These are phyloP conservation scores for Hylomyscus alleni DNA, from an alignment of 2,797 vertebrate genomes.

Conservation along the genomic window DNA sequence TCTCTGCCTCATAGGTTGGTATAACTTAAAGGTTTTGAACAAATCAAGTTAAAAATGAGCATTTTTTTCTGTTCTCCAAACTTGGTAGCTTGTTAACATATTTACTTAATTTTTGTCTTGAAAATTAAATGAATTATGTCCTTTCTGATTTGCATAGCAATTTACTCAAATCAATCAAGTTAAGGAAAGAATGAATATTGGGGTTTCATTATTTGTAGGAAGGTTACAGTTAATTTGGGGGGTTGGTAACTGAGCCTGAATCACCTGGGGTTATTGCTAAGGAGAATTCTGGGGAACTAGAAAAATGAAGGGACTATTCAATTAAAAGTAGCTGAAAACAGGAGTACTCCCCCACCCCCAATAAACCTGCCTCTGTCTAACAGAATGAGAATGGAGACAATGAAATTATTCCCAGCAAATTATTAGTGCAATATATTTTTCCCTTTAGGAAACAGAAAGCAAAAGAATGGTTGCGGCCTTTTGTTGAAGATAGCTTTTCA, in stretches of 20 bases:
- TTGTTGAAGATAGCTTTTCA: conserved; percentile 89
- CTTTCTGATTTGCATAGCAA: background rate
- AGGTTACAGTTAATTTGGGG: conserved; percentile 57
- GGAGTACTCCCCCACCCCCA: background rate
- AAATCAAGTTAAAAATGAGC: background rate
- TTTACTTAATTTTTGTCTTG: conserved; percentile 32
- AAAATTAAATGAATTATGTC: conserved; percentile 27
- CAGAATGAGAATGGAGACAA: conserved; percentile 74
- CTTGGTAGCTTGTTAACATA: background rate
- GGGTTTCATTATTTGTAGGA: conserved; percentile 48
- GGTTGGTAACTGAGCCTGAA: background rate
- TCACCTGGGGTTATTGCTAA: conserved; percentile 39
- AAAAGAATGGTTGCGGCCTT: conserved; percentile 85
- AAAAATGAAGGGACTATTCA: conserved; percentile 48
- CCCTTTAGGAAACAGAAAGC: conserved; percentile 83
- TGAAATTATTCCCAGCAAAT: conserved; percentile 82
- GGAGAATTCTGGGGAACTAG: conserved; percentile 60
- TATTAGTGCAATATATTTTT: conserved; percentile 83
- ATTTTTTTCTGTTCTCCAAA: conserved; percentile 40
- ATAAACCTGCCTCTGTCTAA: conserved; percentile 78
- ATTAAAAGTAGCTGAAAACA: conserved; percentile 59
- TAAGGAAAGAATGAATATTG: conserved; percentile 51
- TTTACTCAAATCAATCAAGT: conserved; percentile 48
- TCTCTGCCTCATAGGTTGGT: background rate
- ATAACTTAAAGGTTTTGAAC: conserved; percentile 23